Base-by-base conservation (phyloP, 2,797 vertebrate genomes). In the Crenichthys baileyi region DNA sequence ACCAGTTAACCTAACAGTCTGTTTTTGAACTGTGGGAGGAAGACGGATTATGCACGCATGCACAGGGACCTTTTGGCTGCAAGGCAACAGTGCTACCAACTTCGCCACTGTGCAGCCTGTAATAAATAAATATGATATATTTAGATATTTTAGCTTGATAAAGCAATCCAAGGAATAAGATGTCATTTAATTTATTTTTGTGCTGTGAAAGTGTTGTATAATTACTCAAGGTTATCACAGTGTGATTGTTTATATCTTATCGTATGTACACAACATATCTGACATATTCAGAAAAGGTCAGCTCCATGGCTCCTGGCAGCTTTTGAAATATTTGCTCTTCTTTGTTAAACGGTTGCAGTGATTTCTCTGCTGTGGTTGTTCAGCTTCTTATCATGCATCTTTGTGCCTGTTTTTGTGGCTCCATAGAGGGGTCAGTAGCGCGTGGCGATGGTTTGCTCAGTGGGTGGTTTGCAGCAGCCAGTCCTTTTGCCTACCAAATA, bases 401-500 rank as follows among this genome's bases (percentile, higher is more conserved):
- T 51, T 41, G 16, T 24, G 44, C 79, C 36, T 70, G 58, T 84
- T 55, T 79, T 79, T 88, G 91, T 83, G 87, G 90, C 74, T 75
- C 83, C 82, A 77, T 92, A 91, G 91, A 91, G 93, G 84, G 89
- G 84, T 90, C 88, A 88, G 7, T 78, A 88, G 90, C 76, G 88
- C 91, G 63, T 94, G 91, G 87, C 91, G 72, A 80, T 83, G 85
- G 91, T 93, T 94, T 92, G 89, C 87, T 91, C 86, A 86, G 86
- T 79, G 87, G 89, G 85, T 93, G 91, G 91, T 92, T 92, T 87
- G 88, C 87, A 75, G 76, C 80, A 86, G 86, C 88, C 92, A 84
- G 77, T 29, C 4, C 68, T 82, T 94, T 95, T 95, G 90, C 89
- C 86, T 93, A 92, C 24, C 93, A 95, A 94, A 95, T 95, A 56